phyloP scores from a whole-genome alignment of 2,888 invertebrate species.

The Chloromyia formosa region DNA sequence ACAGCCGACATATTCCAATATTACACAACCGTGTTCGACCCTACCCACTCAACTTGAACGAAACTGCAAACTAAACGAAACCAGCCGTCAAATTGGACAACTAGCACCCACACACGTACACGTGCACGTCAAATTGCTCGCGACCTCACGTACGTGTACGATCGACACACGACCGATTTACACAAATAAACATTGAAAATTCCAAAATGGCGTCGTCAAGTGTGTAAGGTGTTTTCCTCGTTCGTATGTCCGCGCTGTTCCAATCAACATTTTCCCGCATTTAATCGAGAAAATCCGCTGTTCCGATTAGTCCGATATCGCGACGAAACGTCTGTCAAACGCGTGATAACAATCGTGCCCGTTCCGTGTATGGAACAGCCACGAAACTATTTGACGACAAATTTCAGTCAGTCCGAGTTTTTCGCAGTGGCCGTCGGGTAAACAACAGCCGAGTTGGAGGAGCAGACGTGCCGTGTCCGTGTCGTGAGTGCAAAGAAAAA shows the following conservation, averaged over 20 bases:
- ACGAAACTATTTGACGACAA: neutral
- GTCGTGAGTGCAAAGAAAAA: no score
- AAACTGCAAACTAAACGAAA: conserved; percentile 33
- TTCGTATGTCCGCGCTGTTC: conserved; percentile 32
- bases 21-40: neutral
- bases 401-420: neutral
- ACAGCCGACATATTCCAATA: neutral
- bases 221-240: conserved; percentile 47
- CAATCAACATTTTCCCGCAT: conserved; percentile 13
- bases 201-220: conserved; percentile 48
- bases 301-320: neutral
- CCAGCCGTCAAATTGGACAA: conserved; percentile 5
- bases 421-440: conserved; percentile 7
- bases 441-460: conserved; percentile 12
- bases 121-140: conserved; percentile 10
- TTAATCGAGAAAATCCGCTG: conserved; percentile 18
- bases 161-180: conserved; percentile 39
- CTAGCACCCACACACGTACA: conserved; percentile 22
- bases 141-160: conserved; percentile 37
- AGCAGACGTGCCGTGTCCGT: no score
- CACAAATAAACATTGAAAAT: conserved; percentile 42
- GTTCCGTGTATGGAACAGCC: neutral
- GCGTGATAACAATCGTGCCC: neutral
- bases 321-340: neutral
- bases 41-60: neutral